Evolutionary conservation across 2,797 vertebrate genomes (phyloP), one percentile per base, ranked within the genome.

Genomic region (Hephaestus fuliginosus): DNA sequence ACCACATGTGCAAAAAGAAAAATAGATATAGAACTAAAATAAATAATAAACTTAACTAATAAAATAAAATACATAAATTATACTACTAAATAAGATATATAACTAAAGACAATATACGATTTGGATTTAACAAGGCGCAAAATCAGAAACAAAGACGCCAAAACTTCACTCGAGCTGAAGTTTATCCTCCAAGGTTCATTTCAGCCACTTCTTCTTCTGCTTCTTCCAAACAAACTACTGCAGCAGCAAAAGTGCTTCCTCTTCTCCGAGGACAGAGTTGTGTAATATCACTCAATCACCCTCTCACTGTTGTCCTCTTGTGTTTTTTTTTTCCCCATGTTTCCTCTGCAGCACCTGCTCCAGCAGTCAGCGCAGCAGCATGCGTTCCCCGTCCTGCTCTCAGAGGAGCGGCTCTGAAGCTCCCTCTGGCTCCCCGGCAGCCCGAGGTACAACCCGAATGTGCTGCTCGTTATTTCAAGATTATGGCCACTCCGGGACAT

Each of bases 321-420:
- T 1, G 41, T 69, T 39, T 30, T 68, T 8, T 48, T 0, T 64
- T 25, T 25, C 25, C 25, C 30, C 30, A n/a, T 73, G 39, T 78
- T 44, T 70, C 2, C 56, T 57, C 46, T 87, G 67, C 78, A 94
- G 90, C 14, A 86, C 93, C 90, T 86, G 91, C 86, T 87, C 86
- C 87, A 75, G 95, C 89, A 91, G 95, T 69, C 82, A 83, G 89
- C 82, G 55, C 68, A 88, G 91, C 75, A 90, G 91, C 1, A 83
- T 89, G 60, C 92, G 78, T 30, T 95, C 93, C 36, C 90, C 90
- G 3, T 73, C 71, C 18, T 87, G 85, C 41, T 94, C 94, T 77
- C 93, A 87, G 66, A 94, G 67, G 76, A 92, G 86, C 2, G 88
- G 86, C 18, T 94, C 93, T 49, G 93, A 93, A 58, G 89, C 84